Percentiles rank a stretch among this genome's conserved stretches.
These are phyloP conservation scores for Epizoanthus ramosus DNA, from an alignment of 92 coral and sea anemone genomes.

Conservation along the genomic window DNA sequence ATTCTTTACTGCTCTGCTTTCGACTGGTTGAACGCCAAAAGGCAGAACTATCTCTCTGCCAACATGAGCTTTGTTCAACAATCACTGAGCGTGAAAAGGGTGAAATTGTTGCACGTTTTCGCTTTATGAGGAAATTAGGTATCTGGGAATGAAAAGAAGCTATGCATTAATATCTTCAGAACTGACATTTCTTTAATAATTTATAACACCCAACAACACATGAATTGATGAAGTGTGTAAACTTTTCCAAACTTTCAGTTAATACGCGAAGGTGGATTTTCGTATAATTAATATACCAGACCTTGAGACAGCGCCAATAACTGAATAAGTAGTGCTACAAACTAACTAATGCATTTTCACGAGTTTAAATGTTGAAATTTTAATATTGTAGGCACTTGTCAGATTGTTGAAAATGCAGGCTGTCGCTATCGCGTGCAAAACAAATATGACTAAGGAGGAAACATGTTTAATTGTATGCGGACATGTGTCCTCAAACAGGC, in stretches of 20 bases:
- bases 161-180: background rate
- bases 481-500: conserved; percentile 10
- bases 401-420: conserved; percentile 4
- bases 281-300: background rate
- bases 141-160: background rate
- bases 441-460: background rate
- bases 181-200: conserved; percentile 18
- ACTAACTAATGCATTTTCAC: background rate
- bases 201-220: conserved; percentile 5
- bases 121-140: background rate
- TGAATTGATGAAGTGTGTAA: background rate
- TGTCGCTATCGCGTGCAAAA: conserved; percentile 5
- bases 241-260: conserved; percentile 8
- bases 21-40: background rate
- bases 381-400: conserved; percentile 2
- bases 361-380: background rate
- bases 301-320: background rate
- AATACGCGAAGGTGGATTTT: background rate
- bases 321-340: background rate
- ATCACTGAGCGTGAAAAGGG: conserved; percentile 34
- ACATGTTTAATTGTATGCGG: background rate
- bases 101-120: conserved; percentile 36
- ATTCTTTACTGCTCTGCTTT: background rate
- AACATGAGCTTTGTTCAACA: background rate
- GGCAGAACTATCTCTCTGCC: background rate